These are phyloP conservation scores for Microtus montanus DNA, from an alignment of 2,113 vertebrate species.

Conservation along the genomic window DNA sequence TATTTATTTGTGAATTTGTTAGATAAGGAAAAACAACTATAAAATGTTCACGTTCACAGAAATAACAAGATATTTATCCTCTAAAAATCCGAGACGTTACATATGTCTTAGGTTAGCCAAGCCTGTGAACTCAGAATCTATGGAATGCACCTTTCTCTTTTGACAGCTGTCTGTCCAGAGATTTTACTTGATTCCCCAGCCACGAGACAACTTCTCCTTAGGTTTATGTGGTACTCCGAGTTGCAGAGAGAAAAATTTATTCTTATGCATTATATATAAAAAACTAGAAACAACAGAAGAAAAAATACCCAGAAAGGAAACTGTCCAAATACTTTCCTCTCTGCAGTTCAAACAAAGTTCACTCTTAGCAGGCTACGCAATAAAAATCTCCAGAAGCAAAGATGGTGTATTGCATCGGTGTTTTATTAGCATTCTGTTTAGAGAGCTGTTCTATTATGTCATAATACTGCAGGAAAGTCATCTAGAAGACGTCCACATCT, in stretches of 20 bases:
- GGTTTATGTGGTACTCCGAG: background rate
- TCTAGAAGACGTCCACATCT: background rate
- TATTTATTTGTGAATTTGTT: background rate
- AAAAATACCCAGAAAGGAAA: background rate
- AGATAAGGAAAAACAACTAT: background rate
- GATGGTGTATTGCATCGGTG: background rate
- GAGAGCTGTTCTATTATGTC: background rate
- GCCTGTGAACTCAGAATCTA: background rate
- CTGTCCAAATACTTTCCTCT: background rate
- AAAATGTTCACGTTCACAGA: conserved; percentile 12
- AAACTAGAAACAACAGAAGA: background rate
- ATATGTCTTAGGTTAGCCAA: background rate
- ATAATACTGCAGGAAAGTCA: background rate
- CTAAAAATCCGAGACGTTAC: background rate
- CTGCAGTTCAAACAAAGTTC: conserved; percentile 70
- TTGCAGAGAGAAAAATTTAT: background rate
- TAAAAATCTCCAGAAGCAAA: conserved; percentile 58
- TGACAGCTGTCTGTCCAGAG: background rate
- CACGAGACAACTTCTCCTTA: background rate
- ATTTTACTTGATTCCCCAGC: background rate
- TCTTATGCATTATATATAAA: background rate
- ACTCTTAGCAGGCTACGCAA: conserved; percentile 48
- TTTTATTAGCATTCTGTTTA: conserved; percentile 43
- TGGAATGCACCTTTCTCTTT: background rate
- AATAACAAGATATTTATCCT: background rate